Evolutionary conservation across 2,888 invertebrate genomes (phyloP), one percentile per base, ranked within the genome.

Genomic region (Cheilosia urbana): DNA sequence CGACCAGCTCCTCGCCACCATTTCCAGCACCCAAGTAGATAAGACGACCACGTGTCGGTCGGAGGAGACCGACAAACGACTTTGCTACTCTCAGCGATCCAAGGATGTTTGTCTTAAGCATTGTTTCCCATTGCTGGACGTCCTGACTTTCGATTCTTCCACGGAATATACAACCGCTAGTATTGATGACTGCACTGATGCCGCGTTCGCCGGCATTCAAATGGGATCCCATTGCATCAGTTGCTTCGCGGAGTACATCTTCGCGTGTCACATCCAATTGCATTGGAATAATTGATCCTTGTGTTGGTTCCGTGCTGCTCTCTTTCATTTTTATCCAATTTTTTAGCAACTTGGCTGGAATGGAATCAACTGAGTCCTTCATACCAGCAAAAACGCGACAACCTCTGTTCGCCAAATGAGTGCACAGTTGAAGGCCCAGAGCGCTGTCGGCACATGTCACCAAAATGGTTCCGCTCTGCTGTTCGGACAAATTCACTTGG

Each of bases 141-240:
- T 96, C 96, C 89, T 95, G 95, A 87, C 93, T 94, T 88, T 95
- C 95, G 69, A 95, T 93, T 47, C 94, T 93, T 21, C 96, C 96
- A 13, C 95, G 95, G 77, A 95, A 95, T 77, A 95, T 95, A 88
- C 95, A 93, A 34, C 97, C 96, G 24, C 96, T 96, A 37, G 97
- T 97, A 92, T 97, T 96, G 87, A 97, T 95, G 30, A 97, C 96
- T 60, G 96, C 96, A 95, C 96, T 90, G 75, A 92, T 92, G 95
- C 97, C 96, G 90, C 96, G 96, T 93, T 96, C 96, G 49, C 96
- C 96, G 63, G 96, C 96, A 80, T 96, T 96, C 89, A 97, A 93
- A 93, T 96, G 96, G 66, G 96, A 95, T 19, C 96, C 95, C 87
- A 96, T 95, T 21, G 95, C 95, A 88, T 96, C 95, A 15, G 96